These are phyloP conservation scores for Glomeris marginata DNA, from an alignment of 2,888 invertebrate species.

Conservation along the genomic window DNA sequence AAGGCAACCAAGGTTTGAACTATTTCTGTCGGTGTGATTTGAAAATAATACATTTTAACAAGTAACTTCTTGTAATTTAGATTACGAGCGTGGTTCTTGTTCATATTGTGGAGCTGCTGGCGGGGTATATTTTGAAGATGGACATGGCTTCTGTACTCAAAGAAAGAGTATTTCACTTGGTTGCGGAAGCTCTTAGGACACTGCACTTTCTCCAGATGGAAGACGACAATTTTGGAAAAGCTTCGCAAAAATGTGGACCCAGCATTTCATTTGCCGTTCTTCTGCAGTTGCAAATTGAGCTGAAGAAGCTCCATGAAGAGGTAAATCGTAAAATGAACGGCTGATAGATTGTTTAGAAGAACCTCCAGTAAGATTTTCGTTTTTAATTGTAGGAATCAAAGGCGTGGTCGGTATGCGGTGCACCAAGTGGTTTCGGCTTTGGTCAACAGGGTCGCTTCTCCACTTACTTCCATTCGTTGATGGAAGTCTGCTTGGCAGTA, in stretches of 20 bases:
- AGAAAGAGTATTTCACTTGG: slow-evolving; percentile 27
- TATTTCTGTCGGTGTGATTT: too few relatives aligned
- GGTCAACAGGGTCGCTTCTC: slow-evolving; percentile 26
- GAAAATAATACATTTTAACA: too few relatives aligned
- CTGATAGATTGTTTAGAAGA: too few relatives aligned
- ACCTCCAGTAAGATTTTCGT: background rate
- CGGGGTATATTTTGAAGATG: slow-evolving; percentile 26
- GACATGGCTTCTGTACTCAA: slow-evolving; percentile 27
- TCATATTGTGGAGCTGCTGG: slow-evolving; percentile 25
- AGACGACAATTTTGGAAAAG: slow-evolving; percentile 1
- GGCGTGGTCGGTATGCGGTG: background rate
- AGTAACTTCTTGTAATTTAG: too few relatives aligned
- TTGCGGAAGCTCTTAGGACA: slow-evolving; percentile 26
- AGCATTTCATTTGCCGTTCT: slow-evolving; percentile 11
- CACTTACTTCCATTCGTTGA: slow-evolving; percentile 27
- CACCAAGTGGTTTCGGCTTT: slow-evolving; percentile 19
- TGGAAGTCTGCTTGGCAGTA: slow-evolving; percentile 27
- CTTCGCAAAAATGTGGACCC: slow-evolving; percentile 20
- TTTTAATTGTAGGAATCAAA: too few relatives aligned
- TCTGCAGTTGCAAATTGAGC: slow-evolving; percentile 24
- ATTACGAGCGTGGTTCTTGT: too few relatives aligned
- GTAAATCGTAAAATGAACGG: slow-evolving; percentile 23
- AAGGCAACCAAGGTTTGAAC: too few relatives aligned
- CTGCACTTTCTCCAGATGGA: slow-evolving; percentile 18
- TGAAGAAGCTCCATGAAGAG: slow-evolving; percentile 25